Evolutionary conservation across 2,113 vertebrate genomes (phyloP).

Genomic region (Phycodurus eques): DNA sequence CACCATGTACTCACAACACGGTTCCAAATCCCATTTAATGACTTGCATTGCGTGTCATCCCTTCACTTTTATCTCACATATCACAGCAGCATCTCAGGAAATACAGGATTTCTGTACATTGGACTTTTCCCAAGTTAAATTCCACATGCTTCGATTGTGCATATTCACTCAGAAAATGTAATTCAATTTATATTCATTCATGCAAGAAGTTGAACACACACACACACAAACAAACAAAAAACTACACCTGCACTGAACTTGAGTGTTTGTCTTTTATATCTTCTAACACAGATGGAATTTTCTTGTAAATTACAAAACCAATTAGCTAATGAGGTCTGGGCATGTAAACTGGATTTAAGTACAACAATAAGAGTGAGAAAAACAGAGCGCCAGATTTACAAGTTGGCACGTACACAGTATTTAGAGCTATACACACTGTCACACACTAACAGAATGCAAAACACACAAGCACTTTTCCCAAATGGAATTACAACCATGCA

Average conservation of each 20-base stretch:
- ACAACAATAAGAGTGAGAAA: constrained; percentile 51
- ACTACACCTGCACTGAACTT: constrained; percentile 13
- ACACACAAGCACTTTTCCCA: constrained; percentile 40
- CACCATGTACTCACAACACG: constrained; percentile 56
- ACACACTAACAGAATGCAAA: constrained; percentile 22
- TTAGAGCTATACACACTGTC: constrained; percentile 21
- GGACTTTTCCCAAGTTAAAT: background rate
- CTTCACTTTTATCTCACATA: constrained; percentile 50
- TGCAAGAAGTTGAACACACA: background rate
- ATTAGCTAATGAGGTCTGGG: constrained; percentile 63
- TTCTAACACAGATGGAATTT: constrained; percentile 25
- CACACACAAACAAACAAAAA: background rate
- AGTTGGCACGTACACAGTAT: constrained; percentile 33
- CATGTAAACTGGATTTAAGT: constrained; percentile 63
- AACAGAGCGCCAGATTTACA: constrained; percentile 48
- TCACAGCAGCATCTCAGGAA: constrained; percentile 24
- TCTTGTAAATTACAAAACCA: constrained; percentile 58
- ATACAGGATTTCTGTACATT: background rate
- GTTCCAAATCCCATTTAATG: constrained; percentile 65
- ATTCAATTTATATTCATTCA: background rate
- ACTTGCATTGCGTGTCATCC: constrained; percentile 55
- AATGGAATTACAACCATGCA: constrained; percentile 60
- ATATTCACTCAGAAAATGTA: background rate
- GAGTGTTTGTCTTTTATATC: constrained; percentile 27
- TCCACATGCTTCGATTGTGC: background rate